Percentiles rank a stretch among this genome's conserved stretches.
These are phyloP conservation scores for Drosophila obscura DNA, from an alignment of 1,140 invertebrate species.

Conservation along the genomic window DNA sequence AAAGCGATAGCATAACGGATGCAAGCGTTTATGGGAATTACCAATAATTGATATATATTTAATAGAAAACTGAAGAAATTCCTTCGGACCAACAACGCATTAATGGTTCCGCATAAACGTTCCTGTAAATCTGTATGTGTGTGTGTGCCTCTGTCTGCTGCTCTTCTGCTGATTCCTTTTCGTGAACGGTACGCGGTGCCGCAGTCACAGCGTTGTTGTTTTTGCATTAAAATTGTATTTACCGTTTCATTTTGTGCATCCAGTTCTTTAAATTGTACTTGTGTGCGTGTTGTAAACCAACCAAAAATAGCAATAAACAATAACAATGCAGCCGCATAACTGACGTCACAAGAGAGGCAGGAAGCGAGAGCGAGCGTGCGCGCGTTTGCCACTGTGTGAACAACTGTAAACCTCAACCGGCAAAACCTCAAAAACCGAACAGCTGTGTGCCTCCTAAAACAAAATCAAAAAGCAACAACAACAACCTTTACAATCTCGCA, in stretches of 20 bases:
- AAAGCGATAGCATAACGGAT: no score
- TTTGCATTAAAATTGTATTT: conserved; percentile 24
- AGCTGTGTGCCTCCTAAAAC: conserved; percentile 13
- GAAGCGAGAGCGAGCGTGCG: conserved; percentile 18
- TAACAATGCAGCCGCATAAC: conserved; percentile 41
- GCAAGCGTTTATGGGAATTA: no score
- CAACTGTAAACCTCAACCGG: conserved; percentile 22
- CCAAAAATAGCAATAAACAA: conserved; percentile 53
- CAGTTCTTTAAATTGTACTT: conserved; percentile 26
- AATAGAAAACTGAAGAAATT: no score
- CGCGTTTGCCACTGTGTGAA: not conserved
- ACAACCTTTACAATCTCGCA: not conserved
- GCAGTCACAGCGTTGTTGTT: conserved; percentile 39
- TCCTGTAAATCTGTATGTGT: conserved; percentile 7
- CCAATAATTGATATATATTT: no score
- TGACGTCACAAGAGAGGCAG: conserved; percentile 4
- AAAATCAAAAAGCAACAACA: conserved; percentile 2
- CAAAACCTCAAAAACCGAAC: conserved; percentile 14
- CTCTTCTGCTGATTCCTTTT: conserved; percentile 23
- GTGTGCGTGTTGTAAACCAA: conserved; percentile 27
- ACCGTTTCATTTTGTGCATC: conserved; percentile 9
- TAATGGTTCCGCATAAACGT: conserved; percentile 34
- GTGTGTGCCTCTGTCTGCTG: conserved; percentile 14
- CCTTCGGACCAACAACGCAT: not conserved
- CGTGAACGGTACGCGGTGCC: conserved; percentile 37